Conservation (phyloP, 2,113 vertebrate genomes). For the Dicrurus megarhynchus region DNA sequence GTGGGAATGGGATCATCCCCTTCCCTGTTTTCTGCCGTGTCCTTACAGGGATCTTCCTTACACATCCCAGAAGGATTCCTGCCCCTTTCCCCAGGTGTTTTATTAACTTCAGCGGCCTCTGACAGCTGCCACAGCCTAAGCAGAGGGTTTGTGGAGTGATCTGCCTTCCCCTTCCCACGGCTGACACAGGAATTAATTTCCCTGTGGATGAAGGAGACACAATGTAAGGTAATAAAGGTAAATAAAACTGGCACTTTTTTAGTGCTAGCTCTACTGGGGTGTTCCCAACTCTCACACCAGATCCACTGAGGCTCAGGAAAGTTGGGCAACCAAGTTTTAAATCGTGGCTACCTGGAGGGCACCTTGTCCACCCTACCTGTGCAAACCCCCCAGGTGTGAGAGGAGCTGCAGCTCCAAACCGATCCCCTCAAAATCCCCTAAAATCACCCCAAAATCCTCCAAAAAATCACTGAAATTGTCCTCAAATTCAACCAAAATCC, state of each 20-base stretch:
- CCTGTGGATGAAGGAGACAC: too few species aligned
- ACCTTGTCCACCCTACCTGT: not conserved
- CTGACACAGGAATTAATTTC: accelerated
- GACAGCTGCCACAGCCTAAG: not conserved
- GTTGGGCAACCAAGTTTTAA: accelerated
- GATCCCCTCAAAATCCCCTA: not conserved
- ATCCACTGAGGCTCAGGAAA: not conserved
- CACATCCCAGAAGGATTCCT: not conserved
- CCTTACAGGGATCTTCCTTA: not conserved
- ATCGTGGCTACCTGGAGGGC: not conserved
- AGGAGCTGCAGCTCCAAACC: not conserved
- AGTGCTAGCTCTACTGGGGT: accelerated
- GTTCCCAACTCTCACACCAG: accelerated
- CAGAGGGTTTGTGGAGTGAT: accelerated
- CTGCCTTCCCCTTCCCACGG: not conserved
- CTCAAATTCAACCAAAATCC: not conserved
- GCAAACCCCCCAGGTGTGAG: not conserved
- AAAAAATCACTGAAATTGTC: not conserved
- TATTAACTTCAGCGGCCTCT: not conserved
- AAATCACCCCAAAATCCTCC: not conserved
- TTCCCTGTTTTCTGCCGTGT: not conserved
- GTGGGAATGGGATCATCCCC: not conserved
- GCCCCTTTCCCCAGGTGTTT: not conserved
- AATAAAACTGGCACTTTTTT: not conserved
- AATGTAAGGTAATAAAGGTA: too few species aligned